Percentiles rank a stretch among this genome's conserved stretches.
Conservation (phyloP, 1,140 invertebrate species). For the Phthorimaea operculella region DNA sequence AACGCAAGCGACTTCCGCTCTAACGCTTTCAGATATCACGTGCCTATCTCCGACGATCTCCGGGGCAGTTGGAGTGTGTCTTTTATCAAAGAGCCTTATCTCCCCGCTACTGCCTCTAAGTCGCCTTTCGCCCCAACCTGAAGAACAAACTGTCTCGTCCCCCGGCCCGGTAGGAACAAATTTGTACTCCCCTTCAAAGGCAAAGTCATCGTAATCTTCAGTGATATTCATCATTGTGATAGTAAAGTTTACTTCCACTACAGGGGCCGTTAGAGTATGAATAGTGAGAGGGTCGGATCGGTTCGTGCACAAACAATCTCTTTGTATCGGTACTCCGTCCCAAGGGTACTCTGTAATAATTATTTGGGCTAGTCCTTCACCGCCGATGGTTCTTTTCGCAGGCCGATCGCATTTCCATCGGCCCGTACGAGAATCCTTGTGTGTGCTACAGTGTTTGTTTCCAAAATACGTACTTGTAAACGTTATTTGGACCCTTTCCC, state of each 20-base stretch:
- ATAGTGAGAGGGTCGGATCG: conserved; percentile 70
- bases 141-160: conserved; percentile 69
- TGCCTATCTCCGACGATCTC: conserved; percentile 62
- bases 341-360: conserved; percentile 80
- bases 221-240: conserved; percentile 84
- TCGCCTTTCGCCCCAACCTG: conserved; percentile 71
- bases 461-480: conserved; percentile 76
- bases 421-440: conserved; percentile 73
- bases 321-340: conserved; percentile 74
- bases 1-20: conserved; percentile 70
- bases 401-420: conserved; percentile 74
- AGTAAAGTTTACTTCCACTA: conserved; percentile 78
- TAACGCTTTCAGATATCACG: conserved; percentile 63
- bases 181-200: conserved; percentile 83
- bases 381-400: conserved; percentile 48
- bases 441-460: conserved; percentile 73
- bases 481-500: conserved; percentile 74
- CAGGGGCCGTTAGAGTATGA: conserved; percentile 73
- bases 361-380: conserved; percentile 73
- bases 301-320: conserved; percentile 81
- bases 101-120: conserved; percentile 78
- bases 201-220: conserved; percentile 83
- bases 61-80: conserved; percentile 47
- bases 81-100: conserved; percentile 63
- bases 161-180: conserved; percentile 69